Evolutionary conservation across 2,888 invertebrate species (phyloP), one percentile per base, ranked within the genome.

Genomic region (Synergus gifuensis): DNA sequence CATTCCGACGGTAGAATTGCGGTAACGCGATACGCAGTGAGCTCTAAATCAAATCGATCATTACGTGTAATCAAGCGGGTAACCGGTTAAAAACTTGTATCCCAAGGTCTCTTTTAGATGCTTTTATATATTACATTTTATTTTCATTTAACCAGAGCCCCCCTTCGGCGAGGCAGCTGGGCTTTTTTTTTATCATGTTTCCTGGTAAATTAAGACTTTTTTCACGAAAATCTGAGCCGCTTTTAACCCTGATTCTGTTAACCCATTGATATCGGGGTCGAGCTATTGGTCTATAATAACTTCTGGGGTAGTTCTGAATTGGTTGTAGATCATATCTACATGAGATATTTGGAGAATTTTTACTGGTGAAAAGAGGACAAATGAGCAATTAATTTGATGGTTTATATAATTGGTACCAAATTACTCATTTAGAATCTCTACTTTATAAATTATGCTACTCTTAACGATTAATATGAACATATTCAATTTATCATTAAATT

Each of bases 51-150:
- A 88, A 88, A 88, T 90, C 89, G 89, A 91, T 90, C 88, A 91
- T 92, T 90, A 90, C 88, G 86, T 86, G 87, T 90, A 91, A 92
- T 91, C 89, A 89, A 89, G 88, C 89, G 89, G 86, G 86, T 88
- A 89, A 90, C 87, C 88, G 87, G 88, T 86, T 86, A 83, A 85
- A 86, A 83, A 64, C 58, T 62, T 79, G 66, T 44, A 67, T 64
- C 12, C 42, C 60, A 67, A 67, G 67, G 22, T 42, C 76, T 62
- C 62, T 22, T 76, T 76, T 58, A 40, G 76, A 40, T 12, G 11
- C 60, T 46, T 60, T 42, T 58, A 44, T 12, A 66, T 12, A 66
- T 63, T 64, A 54, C 18, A 66, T 42, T 67, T 58, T 67, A 78
- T 67, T 54, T 54, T 44, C 80, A 81, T 84, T 83, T 79, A 82